phyloP scores from a whole-genome alignment of 2,888 invertebrate species.

The Drosophila cracens region DNA sequence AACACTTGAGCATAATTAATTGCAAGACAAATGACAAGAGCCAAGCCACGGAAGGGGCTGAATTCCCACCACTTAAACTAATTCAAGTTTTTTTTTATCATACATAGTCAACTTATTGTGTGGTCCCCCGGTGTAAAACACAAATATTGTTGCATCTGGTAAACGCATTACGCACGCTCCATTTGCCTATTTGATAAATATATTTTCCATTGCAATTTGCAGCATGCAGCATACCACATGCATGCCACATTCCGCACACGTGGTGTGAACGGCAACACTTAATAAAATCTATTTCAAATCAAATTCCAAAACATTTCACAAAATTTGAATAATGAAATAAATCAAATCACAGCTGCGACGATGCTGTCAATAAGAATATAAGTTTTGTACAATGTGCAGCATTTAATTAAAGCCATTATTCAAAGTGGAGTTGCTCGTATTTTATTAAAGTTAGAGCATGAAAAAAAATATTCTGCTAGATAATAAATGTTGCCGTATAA shows the following conservation, averaged over 20 bases:
- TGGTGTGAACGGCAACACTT: slow-evolving; percentile 27
- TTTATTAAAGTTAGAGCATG: background rate
- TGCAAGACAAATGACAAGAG: slow-evolving; percentile 74
- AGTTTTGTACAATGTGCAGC: background rate
- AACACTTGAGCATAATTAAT: slow-evolving; percentile 79
- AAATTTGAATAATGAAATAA: slow-evolving; percentile 23
- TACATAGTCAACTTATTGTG: background rate
- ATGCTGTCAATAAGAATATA: background rate
- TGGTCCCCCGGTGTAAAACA: background rate
- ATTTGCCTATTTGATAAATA: slow-evolving; percentile 21
- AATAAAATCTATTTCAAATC: slow-evolving; percentile 49
- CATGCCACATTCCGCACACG: slow-evolving; percentile 7
- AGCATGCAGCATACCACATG: background rate
- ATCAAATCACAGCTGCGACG: slow-evolving; percentile 29
- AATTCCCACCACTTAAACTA: slow-evolving; percentile 10
- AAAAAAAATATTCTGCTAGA: background rate
- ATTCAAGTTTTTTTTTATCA: slow-evolving; percentile 9
- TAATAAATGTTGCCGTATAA: background rate
- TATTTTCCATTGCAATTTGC: slow-evolving; percentile 16
- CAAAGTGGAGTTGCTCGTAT: background rate
- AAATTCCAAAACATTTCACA: slow-evolving; percentile 42
- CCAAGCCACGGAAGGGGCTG: slow-evolving; percentile 43
- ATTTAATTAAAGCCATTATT: background rate
- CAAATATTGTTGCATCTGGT: slow-evolving; percentile 14
- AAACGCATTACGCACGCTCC: slow-evolving; percentile 35